Base-by-base conservation (phyloP, 2,888 invertebrate genomes). In the Cyrtodaria siliqua region DNA sequence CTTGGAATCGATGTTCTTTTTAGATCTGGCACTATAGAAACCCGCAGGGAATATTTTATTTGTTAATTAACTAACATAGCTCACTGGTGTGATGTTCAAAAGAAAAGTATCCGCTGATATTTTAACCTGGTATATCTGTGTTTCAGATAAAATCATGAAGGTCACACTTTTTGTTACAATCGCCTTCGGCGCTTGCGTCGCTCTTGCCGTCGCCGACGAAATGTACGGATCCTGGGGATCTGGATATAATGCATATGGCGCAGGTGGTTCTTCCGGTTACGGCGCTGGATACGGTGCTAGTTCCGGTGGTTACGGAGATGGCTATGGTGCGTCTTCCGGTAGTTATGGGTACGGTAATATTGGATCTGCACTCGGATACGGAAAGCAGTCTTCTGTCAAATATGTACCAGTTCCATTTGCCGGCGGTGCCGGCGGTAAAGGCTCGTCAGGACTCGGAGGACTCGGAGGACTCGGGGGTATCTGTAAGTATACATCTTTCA, bases 151-250 rank as follows among this genome's bases (percentile, higher is more conserved):
- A 26, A 53, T 53, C 53, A 71, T 71, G 71, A 71, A 71, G 47
- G 57, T 71, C 57, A 50, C 63, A 38, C 20, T 57, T 29, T 63
- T 57, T 33, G 27, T 42, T 24, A 52, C 71, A 18, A 24, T 71
- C 33, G 71, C 71, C 16, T 42, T 71, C 20, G 29, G 27, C 53
- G 71, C 71, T 44, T 63, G 63, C 59, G 50, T 64, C 64, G 71
- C 64, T 8, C 33, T 71, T 24, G 63, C 50, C 2, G 14, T 64
- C 24, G 71, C 71, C 47, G 55, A 71, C 26, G 71, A 64, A n/a
- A 64, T 59, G 59, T 47, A 53, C 52, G 27, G n/a, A n/a, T n/a
- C n/a, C n/a, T n/a, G n/a, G n/a, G n/a, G n/a, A n/a, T n/a, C 42
- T 49, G 42, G 64, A 44, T 24, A 47, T 38, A 56, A 66, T 1